phyloP scores from a whole-genome alignment of 2,113 vertebrate species.

The Arvicanthis niloticus region DNA sequence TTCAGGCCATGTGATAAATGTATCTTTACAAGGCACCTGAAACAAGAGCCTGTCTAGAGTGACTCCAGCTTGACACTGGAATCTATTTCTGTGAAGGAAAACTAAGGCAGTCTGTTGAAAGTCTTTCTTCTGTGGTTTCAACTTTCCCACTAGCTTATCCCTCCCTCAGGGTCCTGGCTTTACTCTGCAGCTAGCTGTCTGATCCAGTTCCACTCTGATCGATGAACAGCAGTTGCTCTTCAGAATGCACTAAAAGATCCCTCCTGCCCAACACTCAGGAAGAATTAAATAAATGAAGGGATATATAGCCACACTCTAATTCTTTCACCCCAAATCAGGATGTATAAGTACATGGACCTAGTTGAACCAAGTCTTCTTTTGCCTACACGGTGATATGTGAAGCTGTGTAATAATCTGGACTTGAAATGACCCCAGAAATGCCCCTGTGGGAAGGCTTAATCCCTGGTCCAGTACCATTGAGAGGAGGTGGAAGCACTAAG shows the following conservation, averaged over 20 bases:
- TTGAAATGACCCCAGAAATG: neutral
- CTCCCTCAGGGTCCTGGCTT: neutral
- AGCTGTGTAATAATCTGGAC: neutral
- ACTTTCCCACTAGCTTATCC: neutral
- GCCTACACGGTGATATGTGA: neutral
- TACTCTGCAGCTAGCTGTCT: neutral
- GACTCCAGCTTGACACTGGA: neutral
- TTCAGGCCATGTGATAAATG: neutral
- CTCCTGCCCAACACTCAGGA: neutral
- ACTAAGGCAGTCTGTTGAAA: neutral
- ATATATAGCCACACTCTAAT: neutral
- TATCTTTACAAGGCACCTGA: neutral
- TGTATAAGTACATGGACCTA: neutral
- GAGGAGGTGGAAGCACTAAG: neutral
- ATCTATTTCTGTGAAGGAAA: neutral
- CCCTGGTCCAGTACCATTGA: neutral
- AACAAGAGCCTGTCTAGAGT: neutral
- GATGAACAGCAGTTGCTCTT: constrained; percentile 19
- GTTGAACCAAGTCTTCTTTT: neutral
- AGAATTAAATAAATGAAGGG: constrained; percentile 50
- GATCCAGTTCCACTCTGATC: neutral
- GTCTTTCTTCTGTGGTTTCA: neutral
- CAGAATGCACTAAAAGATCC: neutral
- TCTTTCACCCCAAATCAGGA: constrained; percentile 17
- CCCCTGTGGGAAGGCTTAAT: neutral